A percentile compares a stretch with the other conserved stretches of the same genome.
phyloP scores from a whole-genome alignment of 2,888 invertebrate species.

The Homarus gammarus region DNA sequence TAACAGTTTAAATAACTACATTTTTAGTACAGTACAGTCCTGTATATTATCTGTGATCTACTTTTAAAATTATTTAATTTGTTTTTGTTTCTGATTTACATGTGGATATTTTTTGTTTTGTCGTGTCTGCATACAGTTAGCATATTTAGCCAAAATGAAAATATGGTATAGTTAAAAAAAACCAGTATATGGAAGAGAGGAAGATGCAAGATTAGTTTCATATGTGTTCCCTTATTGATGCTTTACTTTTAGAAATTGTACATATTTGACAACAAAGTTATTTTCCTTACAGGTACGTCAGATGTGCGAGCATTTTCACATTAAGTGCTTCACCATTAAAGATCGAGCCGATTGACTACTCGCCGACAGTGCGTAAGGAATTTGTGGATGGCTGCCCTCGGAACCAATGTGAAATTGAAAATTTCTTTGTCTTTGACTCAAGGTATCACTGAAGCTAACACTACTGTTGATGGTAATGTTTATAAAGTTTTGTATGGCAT shows the following conservation, averaged over 20 bases:
- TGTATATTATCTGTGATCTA: no score
- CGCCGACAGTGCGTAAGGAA: slow-evolving; percentile 81
- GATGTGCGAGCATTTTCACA: slow-evolving; percentile 96
- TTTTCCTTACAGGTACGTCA: slow-evolving; percentile 88
- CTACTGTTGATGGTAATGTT: slow-evolving; percentile 42
- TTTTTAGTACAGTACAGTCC: no score
- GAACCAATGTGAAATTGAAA: background rate
- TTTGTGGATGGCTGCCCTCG: slow-evolving; percentile 46
- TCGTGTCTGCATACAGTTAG: no score
- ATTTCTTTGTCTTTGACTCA: slow-evolving; percentile 13
- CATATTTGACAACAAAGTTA: no score
- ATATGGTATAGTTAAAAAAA: no score
- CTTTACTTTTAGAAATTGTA: background rate
- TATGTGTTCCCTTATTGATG: background rate
- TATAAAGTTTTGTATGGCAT: slow-evolving; percentile 3
- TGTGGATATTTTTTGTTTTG: no score
- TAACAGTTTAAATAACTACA: no score
- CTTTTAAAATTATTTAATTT: no score
- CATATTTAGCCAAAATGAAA: no score
- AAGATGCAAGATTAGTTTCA: no score
- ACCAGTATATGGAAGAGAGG: no score
- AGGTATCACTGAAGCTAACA: background rate
- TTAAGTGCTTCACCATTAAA: slow-evolving; percentile 88
- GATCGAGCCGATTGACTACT: slow-evolving; percentile 82
- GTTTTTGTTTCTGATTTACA: no score